phyloP scores from a whole-genome alignment of 2,888 invertebrate species.

The Hololepta plana region DNA sequence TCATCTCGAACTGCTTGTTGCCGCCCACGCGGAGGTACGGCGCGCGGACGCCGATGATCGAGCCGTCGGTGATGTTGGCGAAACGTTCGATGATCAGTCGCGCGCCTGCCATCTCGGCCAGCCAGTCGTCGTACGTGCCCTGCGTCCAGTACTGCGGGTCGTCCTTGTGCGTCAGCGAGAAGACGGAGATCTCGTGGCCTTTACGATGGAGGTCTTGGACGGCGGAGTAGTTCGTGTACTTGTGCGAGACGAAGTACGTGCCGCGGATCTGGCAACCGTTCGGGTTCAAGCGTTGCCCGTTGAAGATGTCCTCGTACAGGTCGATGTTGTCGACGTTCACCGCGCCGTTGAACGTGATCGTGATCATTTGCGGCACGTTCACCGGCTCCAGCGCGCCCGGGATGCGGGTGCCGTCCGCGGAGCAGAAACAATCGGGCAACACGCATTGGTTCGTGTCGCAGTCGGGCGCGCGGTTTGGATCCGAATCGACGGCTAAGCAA shows the following conservation, averaged over 20 bases:
- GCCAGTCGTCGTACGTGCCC: constrained; percentile 80
- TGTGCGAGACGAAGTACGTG: constrained; percentile 83
- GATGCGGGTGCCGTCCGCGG: constrained; percentile 78
- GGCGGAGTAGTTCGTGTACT: constrained; percentile 81
- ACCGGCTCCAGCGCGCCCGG: constrained; percentile 67
- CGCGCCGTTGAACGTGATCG: constrained; percentile 83
- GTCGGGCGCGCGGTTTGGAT: constrained; percentile 83
- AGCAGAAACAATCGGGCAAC: constrained; percentile 84
- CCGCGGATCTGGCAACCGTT: constrained; percentile 80
- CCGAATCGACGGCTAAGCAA: constrained; percentile 63
- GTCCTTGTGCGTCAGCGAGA: constrained; percentile 84
- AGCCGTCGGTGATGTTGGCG: constrained; percentile 81
- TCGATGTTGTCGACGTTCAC: constrained; percentile 87
- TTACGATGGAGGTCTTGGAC: constrained; percentile 76
- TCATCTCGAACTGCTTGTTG: constrained; percentile 92
- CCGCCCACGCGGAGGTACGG: constrained; percentile 83
- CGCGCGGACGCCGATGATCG: constrained; percentile 74
- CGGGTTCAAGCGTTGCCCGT: constrained; percentile 67
- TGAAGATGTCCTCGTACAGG: constrained; percentile 78
- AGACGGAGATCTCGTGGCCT: constrained; percentile 83
- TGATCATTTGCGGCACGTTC: constrained; percentile 86
- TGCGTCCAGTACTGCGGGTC: constrained; percentile 80
- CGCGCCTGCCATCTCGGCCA: constrained; percentile 87
- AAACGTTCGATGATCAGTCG: constrained; percentile 75
- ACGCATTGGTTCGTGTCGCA: constrained; percentile 79